Conservation (phyloP, 2,113 vertebrate species). For the Leiothrix lutea region DNA sequence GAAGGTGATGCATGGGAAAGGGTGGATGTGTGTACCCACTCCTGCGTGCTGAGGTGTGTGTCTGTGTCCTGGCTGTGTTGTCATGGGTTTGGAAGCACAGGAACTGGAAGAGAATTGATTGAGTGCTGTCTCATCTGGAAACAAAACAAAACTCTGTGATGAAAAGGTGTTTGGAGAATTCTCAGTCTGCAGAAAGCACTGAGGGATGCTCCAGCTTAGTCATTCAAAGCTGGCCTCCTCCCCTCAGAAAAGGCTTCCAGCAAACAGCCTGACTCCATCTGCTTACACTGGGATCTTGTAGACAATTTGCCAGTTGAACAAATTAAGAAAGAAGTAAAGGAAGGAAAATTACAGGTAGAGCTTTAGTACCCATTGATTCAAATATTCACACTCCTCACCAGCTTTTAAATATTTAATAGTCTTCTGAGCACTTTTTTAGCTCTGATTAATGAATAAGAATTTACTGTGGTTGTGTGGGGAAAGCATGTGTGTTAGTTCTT, state of each 20-base stretch:
- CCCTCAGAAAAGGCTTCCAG: slow-evolving; percentile 10
- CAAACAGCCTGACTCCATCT: background rate
- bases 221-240: background rate
- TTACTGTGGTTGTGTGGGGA: background rate
- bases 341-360: slow-evolving; percentile 4
- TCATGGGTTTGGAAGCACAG: background rate
- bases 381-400: slow-evolving; percentile 14
- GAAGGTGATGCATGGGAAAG: background rate
- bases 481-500: background rate
- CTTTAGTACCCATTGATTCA: slow-evolving; percentile 51
- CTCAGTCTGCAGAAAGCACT: background rate
- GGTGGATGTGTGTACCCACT: background rate
- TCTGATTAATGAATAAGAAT: slow-evolving; percentile 48
- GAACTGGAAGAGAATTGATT: background rate
- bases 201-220: slow-evolving; percentile 8
- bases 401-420: slow-evolving; percentile 64
- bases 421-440: slow-evolving; percentile 38
- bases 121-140: slow-evolving; percentile 2
- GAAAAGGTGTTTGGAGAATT: background rate
- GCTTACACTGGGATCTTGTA: slow-evolving; percentile 5
- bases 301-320: slow-evolving; percentile 11
- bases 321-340: slow-evolving; percentile 24
- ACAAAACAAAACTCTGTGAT: background rate
- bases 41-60: background rate
- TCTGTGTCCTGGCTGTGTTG: background rate